A percentile compares a stretch with the other conserved stretches of the same genome.
These are phyloP conservation scores for Encarsia formosa DNA, from an alignment of 2,888 invertebrate genomes.

Conservation along the genomic window DNA sequence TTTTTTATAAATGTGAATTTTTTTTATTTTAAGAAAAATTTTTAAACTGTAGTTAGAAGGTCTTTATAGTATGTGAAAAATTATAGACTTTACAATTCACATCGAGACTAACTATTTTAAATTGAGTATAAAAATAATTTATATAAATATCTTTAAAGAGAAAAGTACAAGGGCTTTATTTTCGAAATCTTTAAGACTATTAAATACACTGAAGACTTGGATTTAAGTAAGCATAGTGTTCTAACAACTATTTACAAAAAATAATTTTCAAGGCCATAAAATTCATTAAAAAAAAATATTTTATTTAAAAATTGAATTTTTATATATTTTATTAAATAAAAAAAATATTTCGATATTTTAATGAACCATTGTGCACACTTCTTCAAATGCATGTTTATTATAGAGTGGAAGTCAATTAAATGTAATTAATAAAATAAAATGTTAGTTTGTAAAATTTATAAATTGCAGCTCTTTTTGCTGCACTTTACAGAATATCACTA, in stretches of 20 bases:
- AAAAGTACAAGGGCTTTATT: constrained; percentile 25
- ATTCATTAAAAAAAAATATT: too few relatives aligned
- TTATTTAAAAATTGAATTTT: too few relatives aligned
- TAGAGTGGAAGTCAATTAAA: too few relatives aligned
- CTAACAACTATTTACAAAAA: constrained; percentile 16
- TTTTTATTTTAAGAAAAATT: constrained; percentile 10
- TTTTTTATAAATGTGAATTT: constrained; percentile 14
- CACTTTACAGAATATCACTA: constrained; percentile 22
- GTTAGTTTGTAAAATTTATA: constrained; percentile 21
- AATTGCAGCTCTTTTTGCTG: constrained; percentile 11
- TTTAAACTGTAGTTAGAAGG: constrained; percentile 5
- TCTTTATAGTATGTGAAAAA: too few relatives aligned
- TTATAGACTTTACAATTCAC: constrained; percentile 8
- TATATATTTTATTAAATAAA: constrained; percentile 3
- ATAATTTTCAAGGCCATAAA: too few relatives aligned
- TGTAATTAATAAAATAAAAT: too few relatives aligned
- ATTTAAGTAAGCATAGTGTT: constrained; percentile 17
- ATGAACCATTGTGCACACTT: constrained; percentile 11
- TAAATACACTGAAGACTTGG: constrained; percentile 11
- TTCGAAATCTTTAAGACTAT: constrained; percentile 16
- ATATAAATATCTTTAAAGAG: constrained; percentile 9
- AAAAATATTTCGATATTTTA: constrained; percentile 6
- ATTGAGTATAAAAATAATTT: constrained; percentile 21
- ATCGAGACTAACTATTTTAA: constrained; percentile 4
- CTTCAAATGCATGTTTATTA: constrained; percentile 20